Evolutionary conservation across 1,140 invertebrate genomes (phyloP), one percentile per base, ranked within the genome.

Genomic region (Metopolophium dirhodum): DNA sequence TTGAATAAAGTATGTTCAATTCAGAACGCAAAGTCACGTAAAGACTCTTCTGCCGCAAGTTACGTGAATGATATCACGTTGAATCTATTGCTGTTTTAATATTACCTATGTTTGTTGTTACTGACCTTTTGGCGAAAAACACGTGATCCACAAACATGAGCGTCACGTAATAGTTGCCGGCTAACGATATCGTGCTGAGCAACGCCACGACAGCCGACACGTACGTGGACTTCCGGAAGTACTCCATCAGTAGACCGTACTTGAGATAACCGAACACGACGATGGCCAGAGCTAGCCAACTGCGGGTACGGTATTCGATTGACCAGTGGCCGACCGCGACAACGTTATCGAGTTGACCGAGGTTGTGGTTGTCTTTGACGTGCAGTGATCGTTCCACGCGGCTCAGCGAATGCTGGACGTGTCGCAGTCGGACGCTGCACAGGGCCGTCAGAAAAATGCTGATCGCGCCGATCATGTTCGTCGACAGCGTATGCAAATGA

Each of bases 161-260:
- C 2, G 82, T 93, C 8, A 86, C 91, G 49, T 93, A 93, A 57
- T 83, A 93, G 7, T 93, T 93, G 37, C 41, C 91, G 68, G 51
- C 35, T 35, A 57, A 22, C 37, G 91, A 83, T 11, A 93, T 18
- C n/a, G 91, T 57, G 6, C 35, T 23, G 14, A 85, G 77, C 26
- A 86, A 18, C 47, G 82, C 35, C 3, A 30, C 7, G 9, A 26
- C 1, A 6, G 26, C 82, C 9, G 35, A 30, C 9, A 0, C 11
- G 49, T 22, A 47, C 23, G 18, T 37, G 54, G 41, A 45, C 8
- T n/a, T 49, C 7, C 9, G 0, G 23, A 2, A 14, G 35, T 20
- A 0, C 18, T 61, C 37, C 37, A n/a, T 30, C 7, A 90, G 57
- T 1, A 45, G 11, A n/a, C 89, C 37, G 26, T 90, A 68, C 54